These are phyloP conservation scores for Melipona quadrifasciata DNA, from an alignment of 1,140 invertebrate species.

Conservation along the genomic window DNA sequence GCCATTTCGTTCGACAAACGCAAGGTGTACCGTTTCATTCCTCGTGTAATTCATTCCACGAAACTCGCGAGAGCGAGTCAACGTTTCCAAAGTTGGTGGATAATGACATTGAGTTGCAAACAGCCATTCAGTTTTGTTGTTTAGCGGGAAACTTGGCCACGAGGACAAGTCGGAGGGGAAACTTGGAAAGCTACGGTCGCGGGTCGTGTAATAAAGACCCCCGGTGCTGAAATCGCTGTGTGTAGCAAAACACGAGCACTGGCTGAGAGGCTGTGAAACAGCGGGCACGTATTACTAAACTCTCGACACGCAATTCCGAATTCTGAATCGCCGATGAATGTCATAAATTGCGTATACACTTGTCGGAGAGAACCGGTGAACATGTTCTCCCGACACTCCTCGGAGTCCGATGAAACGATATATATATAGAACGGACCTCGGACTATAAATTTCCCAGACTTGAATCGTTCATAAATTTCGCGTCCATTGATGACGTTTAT, in stretches of 20 bases:
- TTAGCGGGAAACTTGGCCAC: conserved; percentile 10
- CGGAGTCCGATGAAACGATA: background rate
- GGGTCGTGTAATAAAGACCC: conserved; percentile 8
- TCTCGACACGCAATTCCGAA: background rate
- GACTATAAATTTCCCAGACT: background rate
- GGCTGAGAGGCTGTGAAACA: conserved; percentile 8
- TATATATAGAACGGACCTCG: background rate
- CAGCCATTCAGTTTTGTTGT: conserved; percentile 19
- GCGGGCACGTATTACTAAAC: background rate
- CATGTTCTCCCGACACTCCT: background rate
- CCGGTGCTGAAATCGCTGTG: background rate
- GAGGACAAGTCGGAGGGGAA: background rate
- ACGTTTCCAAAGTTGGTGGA: background rate
- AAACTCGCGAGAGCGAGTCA: background rate
- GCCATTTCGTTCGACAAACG: background rate
- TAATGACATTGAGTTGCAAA: conserved; percentile 9
- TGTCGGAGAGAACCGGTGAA: background rate
- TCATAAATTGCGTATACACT: background rate
- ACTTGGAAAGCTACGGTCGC: conserved; percentile 6
- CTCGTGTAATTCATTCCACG: background rate
- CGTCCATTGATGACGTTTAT: background rate
- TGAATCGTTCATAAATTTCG: background rate
- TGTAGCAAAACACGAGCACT: background rate
- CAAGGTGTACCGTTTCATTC: background rate
- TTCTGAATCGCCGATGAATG: conserved; percentile 1